Conservation (phyloP, 2,113 vertebrate species). For the Leuciscus idus region DNA sequence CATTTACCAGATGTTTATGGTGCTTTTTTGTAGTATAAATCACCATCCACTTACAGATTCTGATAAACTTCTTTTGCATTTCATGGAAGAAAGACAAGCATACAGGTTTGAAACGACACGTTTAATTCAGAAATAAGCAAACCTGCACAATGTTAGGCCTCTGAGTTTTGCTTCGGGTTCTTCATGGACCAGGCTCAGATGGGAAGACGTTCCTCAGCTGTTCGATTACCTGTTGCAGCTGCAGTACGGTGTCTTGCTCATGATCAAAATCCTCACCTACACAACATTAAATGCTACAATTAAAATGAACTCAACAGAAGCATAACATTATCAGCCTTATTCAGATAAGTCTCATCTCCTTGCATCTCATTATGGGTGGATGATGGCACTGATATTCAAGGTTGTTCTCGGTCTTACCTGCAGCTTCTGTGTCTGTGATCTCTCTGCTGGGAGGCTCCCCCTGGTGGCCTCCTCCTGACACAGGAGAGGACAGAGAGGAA, state of each 20-base stretch:
- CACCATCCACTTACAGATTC: background rate
- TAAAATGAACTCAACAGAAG: background rate
- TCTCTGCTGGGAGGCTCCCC: conserved; percentile 81
- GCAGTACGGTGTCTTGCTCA: conserved; percentile 89
- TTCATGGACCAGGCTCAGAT: conserved; percentile 72
- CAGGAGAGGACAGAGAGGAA: conserved; percentile 86
- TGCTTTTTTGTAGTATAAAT: background rate
- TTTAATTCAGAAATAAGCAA: background rate
- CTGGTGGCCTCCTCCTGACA: conserved; percentile 83
- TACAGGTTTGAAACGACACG: background rate
- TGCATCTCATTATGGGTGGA: background rate
- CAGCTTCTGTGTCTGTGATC: conserved; percentile 88
- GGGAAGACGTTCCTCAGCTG: conserved; percentile 95
- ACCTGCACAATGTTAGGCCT: conserved; percentile 26
- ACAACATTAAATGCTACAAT: conserved; percentile 20
- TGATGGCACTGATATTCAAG: background rate
- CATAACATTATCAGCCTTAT: conserved; percentile 16
- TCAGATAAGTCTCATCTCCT: background rate
- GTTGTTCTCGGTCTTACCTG: conserved; percentile 77
- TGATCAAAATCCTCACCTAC: conserved; percentile 84
- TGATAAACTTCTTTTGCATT: background rate
- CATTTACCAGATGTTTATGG: background rate
- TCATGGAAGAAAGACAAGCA: background rate
- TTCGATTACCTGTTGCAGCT: conserved; percentile 97
- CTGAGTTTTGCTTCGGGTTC: background rate